A percentile compares a stretch with the other conserved stretches of the same genome.
phyloP scores from a whole-genome alignment of 2,888 invertebrate genomes.

The Synergus itoensis region DNA sequence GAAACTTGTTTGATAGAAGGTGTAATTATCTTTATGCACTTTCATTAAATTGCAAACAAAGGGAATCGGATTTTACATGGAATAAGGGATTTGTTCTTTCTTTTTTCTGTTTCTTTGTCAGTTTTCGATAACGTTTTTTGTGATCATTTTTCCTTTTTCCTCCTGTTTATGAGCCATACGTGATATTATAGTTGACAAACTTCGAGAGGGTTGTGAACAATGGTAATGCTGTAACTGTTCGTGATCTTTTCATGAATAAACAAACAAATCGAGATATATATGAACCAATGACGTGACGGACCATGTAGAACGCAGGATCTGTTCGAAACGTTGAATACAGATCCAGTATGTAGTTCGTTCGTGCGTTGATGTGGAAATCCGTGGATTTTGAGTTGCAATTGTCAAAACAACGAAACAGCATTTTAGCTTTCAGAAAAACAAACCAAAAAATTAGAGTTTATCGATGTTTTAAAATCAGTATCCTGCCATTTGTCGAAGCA shows the following conservation, averaged over 20 bases:
- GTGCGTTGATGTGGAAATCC: conserved; percentile 31
- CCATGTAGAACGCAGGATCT: conserved; percentile 53
- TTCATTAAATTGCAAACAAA: not conserved
- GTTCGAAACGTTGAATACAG: conserved; percentile 29
- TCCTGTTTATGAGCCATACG: not conserved
- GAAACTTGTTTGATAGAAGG: not conserved
- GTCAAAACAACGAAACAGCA: not conserved
- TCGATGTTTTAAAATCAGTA: not conserved
- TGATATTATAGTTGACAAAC: not conserved
- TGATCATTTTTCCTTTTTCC: not conserved
- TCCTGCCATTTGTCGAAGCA: not conserved
- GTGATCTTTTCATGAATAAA: conserved; percentile 59
- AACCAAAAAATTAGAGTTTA: not conserved
- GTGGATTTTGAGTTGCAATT: conserved; percentile 21
- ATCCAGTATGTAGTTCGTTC: conserved; percentile 23
- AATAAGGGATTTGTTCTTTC: not conserved
- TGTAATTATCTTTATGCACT: not conserved
- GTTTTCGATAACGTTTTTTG: not conserved
- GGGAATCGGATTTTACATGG: not conserved
- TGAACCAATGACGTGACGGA: conserved; percentile 53
- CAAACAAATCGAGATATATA: conserved; percentile 51
- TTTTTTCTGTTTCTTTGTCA: not conserved
- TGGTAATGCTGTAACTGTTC: conserved; percentile 14
- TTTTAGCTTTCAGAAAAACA: not conserved
- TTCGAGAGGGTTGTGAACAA: conserved; percentile 9